These are phyloP conservation scores for Polypterus bichir DNA, from an alignment of 2,113 vertebrate genomes.

Conservation along the genomic window DNA sequence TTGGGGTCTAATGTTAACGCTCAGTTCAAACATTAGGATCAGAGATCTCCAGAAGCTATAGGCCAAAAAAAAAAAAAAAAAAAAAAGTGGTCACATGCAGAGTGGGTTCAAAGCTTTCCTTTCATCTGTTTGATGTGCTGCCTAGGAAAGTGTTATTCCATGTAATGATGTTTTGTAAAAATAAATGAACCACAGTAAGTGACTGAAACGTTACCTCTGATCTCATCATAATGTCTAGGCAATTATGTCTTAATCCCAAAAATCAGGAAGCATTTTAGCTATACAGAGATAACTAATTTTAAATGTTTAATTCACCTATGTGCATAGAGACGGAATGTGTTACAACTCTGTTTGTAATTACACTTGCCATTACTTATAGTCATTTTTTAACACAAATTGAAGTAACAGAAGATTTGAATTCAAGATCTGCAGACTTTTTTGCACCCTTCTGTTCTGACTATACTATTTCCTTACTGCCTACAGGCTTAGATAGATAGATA, in stretches of 20 bases:
- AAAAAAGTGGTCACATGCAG: slow-evolving; percentile 16
- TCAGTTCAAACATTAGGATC: slow-evolving; percentile 22
- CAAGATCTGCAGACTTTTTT: too few species aligned
- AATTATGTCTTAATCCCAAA: background rate
- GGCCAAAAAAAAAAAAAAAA: slow-evolving; percentile 25
- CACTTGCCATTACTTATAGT: too few species aligned
- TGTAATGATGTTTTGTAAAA: background rate
- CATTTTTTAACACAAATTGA: too few species aligned
- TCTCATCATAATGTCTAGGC: slow-evolving; percentile 1
- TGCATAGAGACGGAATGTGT: too few species aligned
- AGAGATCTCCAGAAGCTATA: slow-evolving; percentile 18
- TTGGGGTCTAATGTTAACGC: slow-evolving; percentile 14
- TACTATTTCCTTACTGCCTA: too few species aligned
- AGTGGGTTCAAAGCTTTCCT: slow-evolving; percentile 23
- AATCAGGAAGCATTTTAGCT: too few species aligned
- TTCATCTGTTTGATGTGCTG: slow-evolving; percentile 18
- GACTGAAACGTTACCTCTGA: slow-evolving; percentile 3
- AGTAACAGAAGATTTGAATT: too few species aligned
- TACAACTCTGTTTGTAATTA: too few species aligned
- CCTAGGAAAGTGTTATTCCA: slow-evolving; percentile 14
- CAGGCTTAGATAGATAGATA: too few species aligned
- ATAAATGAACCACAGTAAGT: slow-evolving; percentile 12
- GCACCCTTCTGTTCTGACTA: too few species aligned
- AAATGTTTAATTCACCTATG: too few species aligned
- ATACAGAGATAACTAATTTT: too few species aligned